These are phyloP conservation scores for Dryobotodes eremita DNA, from an alignment of 2,888 invertebrate species.

Conservation along the genomic window DNA sequence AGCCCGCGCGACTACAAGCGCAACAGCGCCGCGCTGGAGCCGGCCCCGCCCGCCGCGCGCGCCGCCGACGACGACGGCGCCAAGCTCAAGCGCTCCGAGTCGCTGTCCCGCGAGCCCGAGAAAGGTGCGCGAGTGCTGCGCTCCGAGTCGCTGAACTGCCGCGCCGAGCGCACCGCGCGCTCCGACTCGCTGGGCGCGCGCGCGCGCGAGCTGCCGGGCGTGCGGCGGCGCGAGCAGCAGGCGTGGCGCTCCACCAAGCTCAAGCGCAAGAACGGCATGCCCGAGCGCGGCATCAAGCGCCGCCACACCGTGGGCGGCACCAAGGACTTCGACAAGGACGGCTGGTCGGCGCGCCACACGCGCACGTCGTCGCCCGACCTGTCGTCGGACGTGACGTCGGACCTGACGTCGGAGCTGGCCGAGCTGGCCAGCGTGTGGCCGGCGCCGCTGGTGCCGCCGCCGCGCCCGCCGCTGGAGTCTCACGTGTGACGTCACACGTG, in stretches of 20 bases:
- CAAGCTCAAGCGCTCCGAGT: conserved; percentile 91
- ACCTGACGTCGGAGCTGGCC: conserved; percentile 73
- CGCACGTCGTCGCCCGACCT: conserved; percentile 91
- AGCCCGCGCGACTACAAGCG: conserved; percentile 50
- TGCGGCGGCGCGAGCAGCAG: conserved; percentile 91
- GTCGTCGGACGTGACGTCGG: conserved; percentile 81
- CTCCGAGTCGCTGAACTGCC: conserved; percentile 58
- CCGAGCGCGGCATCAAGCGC: conserved; percentile 95
- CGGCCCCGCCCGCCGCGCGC: conserved; percentile 33
- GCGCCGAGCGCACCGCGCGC: conserved; percentile 48
- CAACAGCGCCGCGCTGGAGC: conserved; percentile 59
- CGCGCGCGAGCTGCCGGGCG: conserved; percentile 86
- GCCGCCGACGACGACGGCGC: conserved; percentile 69
- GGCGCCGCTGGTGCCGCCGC: conserved; percentile 80
- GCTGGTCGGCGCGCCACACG: conserved; percentile 91
- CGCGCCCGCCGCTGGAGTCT: conserved; percentile 75
- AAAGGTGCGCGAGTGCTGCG: conserved; percentile 51
- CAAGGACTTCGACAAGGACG: conserved; percentile 94
- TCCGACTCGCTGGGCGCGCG: conserved; percentile 73
- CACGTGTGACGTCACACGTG: conserved; percentile 71
- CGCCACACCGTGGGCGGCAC: conserved; percentile 98
- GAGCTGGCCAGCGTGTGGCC: conserved; percentile 78
- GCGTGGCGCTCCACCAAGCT: conserved; percentile 91
- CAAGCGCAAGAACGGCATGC: conserved; percentile 94
- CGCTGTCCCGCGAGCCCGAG: conserved; percentile 90